Evolutionary conservation across 2,888 invertebrate genomes (phyloP), one percentile per base, ranked within the genome.

Genomic region (Globia sparganii): DNA sequence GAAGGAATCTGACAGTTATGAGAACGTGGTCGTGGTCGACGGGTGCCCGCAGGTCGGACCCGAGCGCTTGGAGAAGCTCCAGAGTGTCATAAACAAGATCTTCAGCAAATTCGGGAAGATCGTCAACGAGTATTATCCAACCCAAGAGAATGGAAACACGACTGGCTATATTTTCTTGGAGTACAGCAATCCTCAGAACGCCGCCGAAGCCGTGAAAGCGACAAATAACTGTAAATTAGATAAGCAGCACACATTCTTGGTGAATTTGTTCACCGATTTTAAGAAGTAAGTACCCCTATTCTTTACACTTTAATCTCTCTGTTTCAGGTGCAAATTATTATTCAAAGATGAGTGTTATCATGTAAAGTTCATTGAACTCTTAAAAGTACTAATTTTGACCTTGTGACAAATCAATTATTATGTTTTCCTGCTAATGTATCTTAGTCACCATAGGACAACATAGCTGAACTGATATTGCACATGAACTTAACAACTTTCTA

Each of bases 151-250:
- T 91, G 99, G 98, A 8, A 97, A 97, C 80, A 99, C 99, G 0
- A 99, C 98, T 94, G 99, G 99, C 93, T 99, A 98, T 94, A 98
- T 99, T 88, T 99, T 99, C 94, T 97, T 99, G 93, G 99, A 99
- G 93, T 99, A 98, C 93, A 97, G 97, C 85, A 98, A 98, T 88
- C 98, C 98, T 15, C 96, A 97, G 68, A 98, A 98, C 93, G 99
- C 99, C 34, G 97, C 98, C 73, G 98, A 99, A 92, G 99, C 99
- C 15, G 98, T 99, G 0, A 98, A 98, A 91, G 97, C 98, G 61
- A 97, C 98, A 69, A 99, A 99, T 95, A 99, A 99, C 91, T 98
- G 99, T 97, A 99, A 99, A 94, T 97, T 99, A 91, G 99, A 99
- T 96, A 99, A 99, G 94, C 98, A 98, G 88, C 99, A 99, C 91